Evolutionary conservation across 2,113 vertebrate species (phyloP).

Genomic region (Phodopus roborovskii): DNA sequence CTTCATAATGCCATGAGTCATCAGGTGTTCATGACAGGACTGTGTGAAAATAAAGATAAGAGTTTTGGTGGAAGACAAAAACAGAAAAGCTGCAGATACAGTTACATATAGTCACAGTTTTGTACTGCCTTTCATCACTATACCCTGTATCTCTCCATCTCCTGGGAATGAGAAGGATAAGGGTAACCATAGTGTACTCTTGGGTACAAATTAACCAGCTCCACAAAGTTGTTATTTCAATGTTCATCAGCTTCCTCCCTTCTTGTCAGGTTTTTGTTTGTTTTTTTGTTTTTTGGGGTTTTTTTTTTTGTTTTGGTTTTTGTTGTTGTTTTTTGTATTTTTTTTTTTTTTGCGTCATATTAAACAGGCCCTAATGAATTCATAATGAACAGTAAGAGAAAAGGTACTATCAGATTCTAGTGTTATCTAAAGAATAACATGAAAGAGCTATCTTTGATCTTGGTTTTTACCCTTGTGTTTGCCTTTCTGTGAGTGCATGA

Average conservation of each 20-base stretch:
- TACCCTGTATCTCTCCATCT: not conserved
- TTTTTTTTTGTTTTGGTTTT: too few species aligned
- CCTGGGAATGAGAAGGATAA: not conserved
- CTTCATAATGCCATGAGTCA: not conserved
- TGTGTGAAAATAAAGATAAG: conserved; percentile 30
- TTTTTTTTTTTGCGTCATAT: not conserved
- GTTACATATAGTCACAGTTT: not conserved
- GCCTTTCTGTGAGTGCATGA: conserved; percentile 27
- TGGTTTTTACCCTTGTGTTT: conserved; percentile 27
- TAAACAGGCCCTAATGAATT: not conserved
- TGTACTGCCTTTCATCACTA: not conserved
- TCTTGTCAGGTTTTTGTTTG: not conserved
- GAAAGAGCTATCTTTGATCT: conserved; percentile 21
- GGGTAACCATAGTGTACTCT: not conserved
- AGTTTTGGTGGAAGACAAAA: conserved; percentile 3
- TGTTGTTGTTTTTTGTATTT: too few species aligned
- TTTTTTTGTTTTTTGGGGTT: too few species aligned
- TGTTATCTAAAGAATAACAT: not conserved
- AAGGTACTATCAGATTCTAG: not conserved
- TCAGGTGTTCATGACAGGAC: conserved; percentile 40
- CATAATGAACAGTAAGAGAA: not conserved
- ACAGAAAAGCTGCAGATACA: not conserved
- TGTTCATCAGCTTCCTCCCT: not conserved
- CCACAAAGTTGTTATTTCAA: not conserved
- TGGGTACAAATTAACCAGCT: not conserved